These are phyloP conservation scores for Leptocoma aspasia DNA, from an alignment of 2,113 vertebrate genomes.

Conservation along the genomic window DNA sequence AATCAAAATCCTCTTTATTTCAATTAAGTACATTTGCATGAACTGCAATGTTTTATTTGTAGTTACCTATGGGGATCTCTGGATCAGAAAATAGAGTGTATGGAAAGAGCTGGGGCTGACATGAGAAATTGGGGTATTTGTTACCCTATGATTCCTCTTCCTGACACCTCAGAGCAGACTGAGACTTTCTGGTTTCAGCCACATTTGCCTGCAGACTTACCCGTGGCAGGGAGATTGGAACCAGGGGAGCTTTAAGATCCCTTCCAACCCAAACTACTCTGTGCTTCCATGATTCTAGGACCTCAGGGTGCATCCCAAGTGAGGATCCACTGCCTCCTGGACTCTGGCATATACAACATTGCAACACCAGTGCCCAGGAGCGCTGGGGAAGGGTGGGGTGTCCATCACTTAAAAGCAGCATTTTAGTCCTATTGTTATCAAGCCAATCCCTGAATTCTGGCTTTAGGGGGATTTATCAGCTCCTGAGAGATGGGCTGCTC, in stretches of 20 bases:
- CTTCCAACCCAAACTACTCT: neutral
- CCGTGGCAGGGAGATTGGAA: neutral
- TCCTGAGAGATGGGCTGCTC: neutral
- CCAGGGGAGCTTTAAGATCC: neutral
- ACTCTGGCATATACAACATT: rapidly evolving
- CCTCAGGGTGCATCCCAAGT: rapidly evolving
- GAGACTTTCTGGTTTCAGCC: neutral
- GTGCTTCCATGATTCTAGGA: neutral
- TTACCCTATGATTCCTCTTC: neutral
- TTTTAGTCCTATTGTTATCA: neutral
- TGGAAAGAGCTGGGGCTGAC: neutral
- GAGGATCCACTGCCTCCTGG: neutral
- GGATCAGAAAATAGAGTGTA: rapidly evolving
- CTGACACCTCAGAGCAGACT: neutral
- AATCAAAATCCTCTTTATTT: neutral
- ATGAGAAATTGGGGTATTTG: rapidly evolving
- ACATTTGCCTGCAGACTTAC: neutral
- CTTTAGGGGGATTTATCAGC: neutral
- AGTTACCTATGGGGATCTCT: neutral
- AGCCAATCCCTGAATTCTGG: neutral
- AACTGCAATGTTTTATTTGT: neutral
- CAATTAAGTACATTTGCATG: neutral
- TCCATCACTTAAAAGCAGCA: neutral
- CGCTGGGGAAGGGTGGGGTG: neutral
- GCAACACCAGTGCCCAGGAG: neutral